Evolutionary conservation across 2,113 vertebrate genomes (phyloP), one percentile per base, ranked within the genome.

Genomic region (Cavia aperea): DNA sequence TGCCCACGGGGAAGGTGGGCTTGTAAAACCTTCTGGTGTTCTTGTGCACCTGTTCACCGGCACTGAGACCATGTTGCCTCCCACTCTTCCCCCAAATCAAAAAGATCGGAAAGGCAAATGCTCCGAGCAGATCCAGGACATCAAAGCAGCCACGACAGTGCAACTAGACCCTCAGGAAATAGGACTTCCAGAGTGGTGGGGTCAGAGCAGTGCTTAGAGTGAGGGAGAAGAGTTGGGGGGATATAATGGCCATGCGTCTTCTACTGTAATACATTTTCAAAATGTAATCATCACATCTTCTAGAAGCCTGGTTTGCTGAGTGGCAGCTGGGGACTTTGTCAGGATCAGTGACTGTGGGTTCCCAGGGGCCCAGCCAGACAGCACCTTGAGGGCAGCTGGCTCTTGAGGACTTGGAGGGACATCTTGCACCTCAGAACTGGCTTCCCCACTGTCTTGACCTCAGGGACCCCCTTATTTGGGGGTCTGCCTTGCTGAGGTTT

Each of bases 401-500:
- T 2, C 33, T 10, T 2, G 23, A 56, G 49, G 31, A 24, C 4
- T 16, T 10, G 4, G 56, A 2, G 19, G 13, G 23, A 11, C 7
- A 19, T 33, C 24, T 49, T 31, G n/a, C 9, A 29, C 21, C 24
- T 11, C 49, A 93, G 63, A 58, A 63, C 9, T 0, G 0, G 29
- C 46, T 39, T 11, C 23, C 29, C 8, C 31, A 24, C 1, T 9
- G 1, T 46, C 24, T 63, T 49, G 7, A 26, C 31, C 8, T 26
- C 19, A 21, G 43, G 2, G 24, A 24, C 2, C 5, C 51, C n/a
- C 46, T 51, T 78, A 78, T 43, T 43, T 65, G 36, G 58, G 70
- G 58, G 26, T 51, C 29, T 31, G 7, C 29, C 14, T 49, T 78
- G 46, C 60, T 36, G 46, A 21, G 65, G 15, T 15, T 23, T 13